Conservation (phyloP, 2,797 vertebrate species). For the Podarcis siculus region DNA sequence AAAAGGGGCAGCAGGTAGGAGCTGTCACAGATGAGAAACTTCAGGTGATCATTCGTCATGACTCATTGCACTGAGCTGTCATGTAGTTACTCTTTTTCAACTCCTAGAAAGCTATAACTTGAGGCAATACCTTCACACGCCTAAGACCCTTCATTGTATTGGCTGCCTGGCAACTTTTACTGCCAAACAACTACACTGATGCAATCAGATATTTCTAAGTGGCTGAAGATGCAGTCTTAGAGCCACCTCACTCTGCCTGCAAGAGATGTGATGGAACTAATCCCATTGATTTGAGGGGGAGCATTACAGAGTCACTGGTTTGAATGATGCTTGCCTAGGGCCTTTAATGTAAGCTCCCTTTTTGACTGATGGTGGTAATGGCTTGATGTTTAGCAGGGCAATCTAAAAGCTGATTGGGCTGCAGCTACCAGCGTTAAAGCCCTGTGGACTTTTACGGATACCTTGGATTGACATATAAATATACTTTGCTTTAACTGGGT, state of each 20-base stretch:
- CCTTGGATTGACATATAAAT: not conserved
- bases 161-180: not conserved
- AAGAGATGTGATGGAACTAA: not conserved
- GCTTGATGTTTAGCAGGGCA: not conserved
- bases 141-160: not conserved
- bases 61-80: slow-evolving; percentile 2
- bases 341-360: not conserved
- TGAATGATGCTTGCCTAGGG: slow-evolving; percentile 2
- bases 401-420: not conserved
- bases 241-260: not conserved
- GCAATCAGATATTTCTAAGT: not conserved
- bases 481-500: not conserved
- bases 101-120: slow-evolving; percentile 28
- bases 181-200: not conserved
- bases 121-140: not conserved
- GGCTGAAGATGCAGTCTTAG: not conserved
- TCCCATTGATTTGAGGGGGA: not conserved
- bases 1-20: not conserved
- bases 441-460: not conserved
- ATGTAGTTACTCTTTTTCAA: not conserved
- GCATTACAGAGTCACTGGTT: slow-evolving; percentile 8
- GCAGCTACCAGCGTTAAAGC: not conserved
- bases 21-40: not conserved
- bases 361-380: not conserved
- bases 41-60: slow-evolving; percentile 1